A percentile compares a stretch with the other conserved stretches of the same genome.
These are phyloP conservation scores for Scaptomyza polygonia DNA, from an alignment of 2,888 invertebrate genomes.

Conservation along the genomic window DNA sequence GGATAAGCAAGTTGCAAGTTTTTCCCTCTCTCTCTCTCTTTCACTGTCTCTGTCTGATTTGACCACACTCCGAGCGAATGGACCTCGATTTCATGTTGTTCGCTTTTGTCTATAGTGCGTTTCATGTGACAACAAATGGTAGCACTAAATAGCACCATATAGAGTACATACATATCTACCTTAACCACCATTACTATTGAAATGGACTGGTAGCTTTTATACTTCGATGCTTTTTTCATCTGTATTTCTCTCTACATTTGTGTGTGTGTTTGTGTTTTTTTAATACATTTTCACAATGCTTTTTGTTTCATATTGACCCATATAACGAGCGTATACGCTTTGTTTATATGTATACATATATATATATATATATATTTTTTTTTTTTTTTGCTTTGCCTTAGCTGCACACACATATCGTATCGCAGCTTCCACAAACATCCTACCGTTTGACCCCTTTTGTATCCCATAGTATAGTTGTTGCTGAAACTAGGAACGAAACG, in stretches of 20 bases:
- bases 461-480: constrained; percentile 10
- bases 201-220: constrained; percentile 20
- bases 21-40: too few relatives aligned
- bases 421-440: constrained; percentile 1
- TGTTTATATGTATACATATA: too few relatives aligned
- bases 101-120: constrained; percentile 34
- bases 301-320: constrained; percentile 74
- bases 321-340: constrained; percentile 48
- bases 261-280: too few relatives aligned
- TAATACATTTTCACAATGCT: constrained; percentile 49
- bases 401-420: constrained; percentile 20
- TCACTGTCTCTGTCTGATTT: too few relatives aligned
- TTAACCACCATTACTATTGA: not conserved
- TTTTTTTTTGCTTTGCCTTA: not conserved
- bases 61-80: constrained; percentile 2
- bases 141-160: constrained; percentile 52
- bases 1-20: constrained; percentile 38
- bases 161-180: constrained; percentile 6
- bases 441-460: not conserved
- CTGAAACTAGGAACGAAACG: constrained; percentile 17
- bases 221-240: constrained; percentile 16
- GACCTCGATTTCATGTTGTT: constrained; percentile 17
- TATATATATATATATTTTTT: not conserved
- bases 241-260: not conserved
- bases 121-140: constrained; percentile 66